A percentile compares a stretch with the other conserved stretches of the same genome.
Evolutionary conservation across 2,113 vertebrate species (phyloP).

Genomic region (Xyliphius kryptos): DNA sequence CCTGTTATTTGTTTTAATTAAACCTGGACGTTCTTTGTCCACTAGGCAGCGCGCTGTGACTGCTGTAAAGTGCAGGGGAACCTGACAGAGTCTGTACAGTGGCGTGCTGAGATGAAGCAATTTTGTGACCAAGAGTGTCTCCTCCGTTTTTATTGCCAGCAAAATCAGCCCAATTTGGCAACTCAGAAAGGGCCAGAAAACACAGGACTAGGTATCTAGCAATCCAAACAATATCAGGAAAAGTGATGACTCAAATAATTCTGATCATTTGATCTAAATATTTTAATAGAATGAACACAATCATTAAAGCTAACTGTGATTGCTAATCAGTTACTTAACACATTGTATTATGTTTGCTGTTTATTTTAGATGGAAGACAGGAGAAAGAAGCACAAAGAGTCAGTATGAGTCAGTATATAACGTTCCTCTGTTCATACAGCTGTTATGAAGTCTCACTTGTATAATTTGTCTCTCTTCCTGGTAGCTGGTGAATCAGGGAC

Average conservation of each 20-base stretch:
- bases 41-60: conserved; percentile 90
- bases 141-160: conserved; percentile 90
- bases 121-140: conserved; percentile 95
- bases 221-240: conserved; percentile 50
- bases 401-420: not conserved
- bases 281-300: conserved; percentile 31
- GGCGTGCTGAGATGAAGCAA: conserved; percentile 89
- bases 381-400: not conserved
- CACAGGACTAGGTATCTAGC: conserved; percentile 71
- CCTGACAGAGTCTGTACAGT: conserved; percentile 90
- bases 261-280: not conserved
- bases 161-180: conserved; percentile 92
- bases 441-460: not conserved
- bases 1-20: too few species aligned
- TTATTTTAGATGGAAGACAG: not conserved
- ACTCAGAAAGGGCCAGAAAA: conserved; percentile 96
- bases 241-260: not conserved
- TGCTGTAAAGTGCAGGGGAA: conserved; percentile 94
- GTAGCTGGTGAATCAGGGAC: conserved; percentile 66
- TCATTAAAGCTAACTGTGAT: conserved; percentile 59
- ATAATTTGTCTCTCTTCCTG: not conserved
- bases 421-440: not conserved
- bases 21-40: too few species aligned
- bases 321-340: conserved; percentile 1
- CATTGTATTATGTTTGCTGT: too few species aligned